Evolutionary conservation across 2,797 vertebrate species (phyloP).

Genomic region (Enteromius radiatus): DNA sequence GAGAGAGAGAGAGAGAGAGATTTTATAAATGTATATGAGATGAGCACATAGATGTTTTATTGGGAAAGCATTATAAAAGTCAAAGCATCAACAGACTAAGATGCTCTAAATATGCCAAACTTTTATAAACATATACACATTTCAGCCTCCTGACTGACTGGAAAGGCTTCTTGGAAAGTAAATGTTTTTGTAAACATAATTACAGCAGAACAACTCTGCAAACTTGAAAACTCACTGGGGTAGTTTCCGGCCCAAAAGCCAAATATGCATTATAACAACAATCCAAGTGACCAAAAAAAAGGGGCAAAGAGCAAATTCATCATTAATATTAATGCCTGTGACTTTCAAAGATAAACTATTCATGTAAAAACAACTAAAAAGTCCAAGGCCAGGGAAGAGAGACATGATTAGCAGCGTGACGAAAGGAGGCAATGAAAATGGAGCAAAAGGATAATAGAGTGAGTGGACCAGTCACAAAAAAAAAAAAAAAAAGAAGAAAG

Average conservation of each 20-base stretch:
- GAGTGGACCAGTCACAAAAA: background rate
- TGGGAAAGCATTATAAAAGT: background rate
- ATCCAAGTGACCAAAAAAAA: background rate
- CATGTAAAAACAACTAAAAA: background rate
- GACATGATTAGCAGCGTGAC: background rate
- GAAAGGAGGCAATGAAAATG: background rate
- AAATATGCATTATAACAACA: background rate
- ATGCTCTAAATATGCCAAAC: background rate
- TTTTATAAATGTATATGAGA: background rate
- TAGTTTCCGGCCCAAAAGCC: background rate
- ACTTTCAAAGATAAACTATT: background rate
- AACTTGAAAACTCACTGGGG: background rate
- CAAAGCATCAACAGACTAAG: background rate
- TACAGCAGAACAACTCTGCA: background rate
- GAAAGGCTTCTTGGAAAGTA: background rate
- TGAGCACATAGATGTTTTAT: background rate
- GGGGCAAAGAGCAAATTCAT: background rate
- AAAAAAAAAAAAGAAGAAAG: background rate
- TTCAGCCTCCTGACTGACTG: background rate
- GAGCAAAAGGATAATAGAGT: background rate
- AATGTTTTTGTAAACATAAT: background rate
- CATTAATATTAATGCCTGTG: background rate
- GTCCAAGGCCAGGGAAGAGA: background rate
- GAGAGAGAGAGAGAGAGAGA: too few relatives aligned
- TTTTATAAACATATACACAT: background rate